Base-by-base conservation (phyloP, 2,113 vertebrate genomes). In the Antechinus flavipes region DNA sequence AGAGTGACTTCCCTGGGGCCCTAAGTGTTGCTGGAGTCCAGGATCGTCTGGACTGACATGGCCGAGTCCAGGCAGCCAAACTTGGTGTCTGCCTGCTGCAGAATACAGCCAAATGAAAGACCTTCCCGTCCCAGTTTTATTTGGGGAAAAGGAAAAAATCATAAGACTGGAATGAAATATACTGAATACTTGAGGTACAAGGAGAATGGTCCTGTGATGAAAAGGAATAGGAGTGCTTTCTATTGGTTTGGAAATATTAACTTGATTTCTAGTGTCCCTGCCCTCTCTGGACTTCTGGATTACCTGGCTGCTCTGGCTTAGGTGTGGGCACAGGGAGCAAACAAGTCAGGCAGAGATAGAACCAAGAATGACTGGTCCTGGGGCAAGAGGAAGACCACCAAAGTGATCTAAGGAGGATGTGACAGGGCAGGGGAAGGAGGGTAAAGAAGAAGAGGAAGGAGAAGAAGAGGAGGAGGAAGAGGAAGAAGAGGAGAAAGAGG, bases 21-120 rank as follows among this genome's bases (percentile, higher is more conserved):
- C 94, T 93, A 97, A 97, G 97, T 94, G 91, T 97, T 97, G 93
- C 93, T 98, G 96, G 97, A 96, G 92, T 96, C 94, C 54, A 94
- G 93, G 90, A 96, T 91, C 54, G 58, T 95, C 30, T 96, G 92
- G 97, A 97, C 93, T 76, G 95, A 94, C n/a, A 97, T 76, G 76
- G 24, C 25, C 55, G 50, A 90, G 76, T 1, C 55, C 68, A 91
- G 89, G 84, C 54, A 90, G 46, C 95, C 94, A 97, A 94, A 47
- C 55, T 92, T 90, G 47, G 89, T 0, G 26, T 52, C 91, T 97
- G 96, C 92, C 90, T 90, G 47, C 47, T 12, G 90, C 47, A 90
- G 47, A 47, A 50, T 30, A 27, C 24, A 14, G 90, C 97, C 97
- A 96, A 96, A 52, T 27, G 35, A 49, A 92, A 93, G 90, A 46